phyloP scores from a whole-genome alignment of 2,797 vertebrate genomes.

The Labroides dimidiatus region DNA sequence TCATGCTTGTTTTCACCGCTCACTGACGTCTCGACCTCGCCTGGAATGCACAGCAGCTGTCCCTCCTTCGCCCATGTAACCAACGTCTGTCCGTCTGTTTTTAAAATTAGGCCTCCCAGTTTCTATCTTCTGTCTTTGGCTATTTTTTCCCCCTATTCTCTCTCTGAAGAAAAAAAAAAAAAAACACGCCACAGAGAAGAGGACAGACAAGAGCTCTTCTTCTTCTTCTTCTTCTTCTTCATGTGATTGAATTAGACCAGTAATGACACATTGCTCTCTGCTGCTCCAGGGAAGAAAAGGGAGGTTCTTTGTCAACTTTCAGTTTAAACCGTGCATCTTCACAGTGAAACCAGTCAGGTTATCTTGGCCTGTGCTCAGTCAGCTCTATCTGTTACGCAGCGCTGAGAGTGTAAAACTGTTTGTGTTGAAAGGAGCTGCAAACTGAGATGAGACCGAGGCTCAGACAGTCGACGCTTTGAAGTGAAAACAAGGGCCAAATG shows the following conservation, averaged over 20 bases:
- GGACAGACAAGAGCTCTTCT: conserved; percentile 48
- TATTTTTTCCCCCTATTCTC: conserved; percentile 16
- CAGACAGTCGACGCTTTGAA: conserved; percentile 77
- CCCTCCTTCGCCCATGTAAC: conserved; percentile 71
- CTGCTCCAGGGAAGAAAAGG: conserved; percentile 42
- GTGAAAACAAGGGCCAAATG: conserved; percentile 67
- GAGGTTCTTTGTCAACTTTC: conserved; percentile 22
- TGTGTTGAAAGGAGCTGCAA: conserved; percentile 62
- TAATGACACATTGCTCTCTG: conserved; percentile 53
- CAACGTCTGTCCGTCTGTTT: conserved; percentile 74
- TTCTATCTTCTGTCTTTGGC: conserved; percentile 46
- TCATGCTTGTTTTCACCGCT: conserved; percentile 75
- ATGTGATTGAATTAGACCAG: conserved; percentile 71
- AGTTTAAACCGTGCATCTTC: conserved; percentile 33
- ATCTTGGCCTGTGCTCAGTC: conserved; percentile 24
- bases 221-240: conserved; percentile 50
- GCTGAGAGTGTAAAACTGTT: conserved; percentile 27
- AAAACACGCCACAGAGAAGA: conserved; percentile 44
- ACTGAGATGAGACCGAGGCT: conserved; percentile 68
- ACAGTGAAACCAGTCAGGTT: conserved; percentile 22
- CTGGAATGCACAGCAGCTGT: conserved; percentile 85
- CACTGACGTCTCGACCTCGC: conserved; percentile 74
- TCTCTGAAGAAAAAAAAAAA: conserved; percentile 49
- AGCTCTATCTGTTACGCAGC: conserved; percentile 39
- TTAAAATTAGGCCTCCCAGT: conserved; percentile 65